A percentile compares a stretch with the other conserved stretches of the same genome.
These are phyloP conservation scores for Dromas ardeola DNA, from an alignment of 2,113 vertebrate species.

Conservation along the genomic window DNA sequence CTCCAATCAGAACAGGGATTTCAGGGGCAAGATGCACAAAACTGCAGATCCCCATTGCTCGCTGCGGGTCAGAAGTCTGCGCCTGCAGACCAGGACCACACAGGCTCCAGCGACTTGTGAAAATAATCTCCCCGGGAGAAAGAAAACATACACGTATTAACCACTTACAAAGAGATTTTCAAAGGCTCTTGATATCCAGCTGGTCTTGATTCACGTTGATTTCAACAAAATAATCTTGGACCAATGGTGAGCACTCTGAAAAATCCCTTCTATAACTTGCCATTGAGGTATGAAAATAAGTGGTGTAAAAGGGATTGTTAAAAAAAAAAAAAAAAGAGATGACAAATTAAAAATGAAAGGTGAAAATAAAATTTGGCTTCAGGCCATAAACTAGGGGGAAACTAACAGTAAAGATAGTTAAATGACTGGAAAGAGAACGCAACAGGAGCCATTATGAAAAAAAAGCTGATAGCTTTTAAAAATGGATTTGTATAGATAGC, in stretches of 20 bases:
- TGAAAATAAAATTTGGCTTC: constrained; percentile 53
- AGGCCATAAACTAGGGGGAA: constrained; percentile 43
- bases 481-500: constrained; percentile 59
- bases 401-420: constrained; percentile 53
- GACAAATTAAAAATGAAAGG: constrained; percentile 55
- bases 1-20: neutral
- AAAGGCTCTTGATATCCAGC: constrained; percentile 47
- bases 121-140: constrained; percentile 45
- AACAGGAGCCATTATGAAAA: constrained; percentile 37
- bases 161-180: constrained; percentile 42
- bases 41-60: neutral
- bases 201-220: constrained; percentile 44
- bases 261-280: constrained; percentile 16
- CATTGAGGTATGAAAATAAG: constrained; percentile 50
- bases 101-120: constrained; percentile 9
- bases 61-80: neutral
- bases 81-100: neutral
- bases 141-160: constrained; percentile 49
- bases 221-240: constrained; percentile 31
- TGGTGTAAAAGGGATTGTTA: neutral
- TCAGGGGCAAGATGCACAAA: neutral
- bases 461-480: constrained; percentile 34
- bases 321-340: neutral
- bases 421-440: constrained; percentile 54
- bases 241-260: constrained; percentile 6